Conservation (phyloP, 1,140 invertebrate genomes). For the Drosophila ohnishii region DNA sequence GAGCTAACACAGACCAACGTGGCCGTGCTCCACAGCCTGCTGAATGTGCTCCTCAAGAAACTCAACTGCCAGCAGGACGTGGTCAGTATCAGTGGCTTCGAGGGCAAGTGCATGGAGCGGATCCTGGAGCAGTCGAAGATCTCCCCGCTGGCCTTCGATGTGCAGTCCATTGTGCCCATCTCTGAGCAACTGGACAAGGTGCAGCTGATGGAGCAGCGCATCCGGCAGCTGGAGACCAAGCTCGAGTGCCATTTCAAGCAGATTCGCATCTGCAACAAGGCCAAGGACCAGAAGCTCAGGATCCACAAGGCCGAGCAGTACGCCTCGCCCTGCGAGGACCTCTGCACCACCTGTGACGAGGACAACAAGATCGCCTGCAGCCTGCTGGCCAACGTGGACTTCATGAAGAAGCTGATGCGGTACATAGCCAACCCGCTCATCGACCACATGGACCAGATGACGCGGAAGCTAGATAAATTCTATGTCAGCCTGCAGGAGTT, state of each 20-base stretch:
- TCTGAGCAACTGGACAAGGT: slow-evolving; percentile 59
- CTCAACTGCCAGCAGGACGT: slow-evolving; percentile 64
- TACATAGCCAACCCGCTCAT: slow-evolving; percentile 67
- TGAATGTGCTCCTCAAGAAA: slow-evolving; percentile 71
- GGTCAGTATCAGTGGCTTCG: slow-evolving; percentile 62
- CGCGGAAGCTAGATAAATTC: slow-evolving; percentile 43
- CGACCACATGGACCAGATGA: slow-evolving; percentile 45
- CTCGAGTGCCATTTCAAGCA: slow-evolving; percentile 69
- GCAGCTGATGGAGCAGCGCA: slow-evolving; percentile 49
- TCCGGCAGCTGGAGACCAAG: slow-evolving; percentile 55
- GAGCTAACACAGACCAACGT: slow-evolving; percentile 64
- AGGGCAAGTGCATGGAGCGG: slow-evolving; percentile 58
- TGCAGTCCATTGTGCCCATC: slow-evolving; percentile 56
- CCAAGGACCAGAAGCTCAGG: slow-evolving; percentile 49
- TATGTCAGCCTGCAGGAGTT: slow-evolving; percentile 50
- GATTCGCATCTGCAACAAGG: slow-evolving; percentile 60
- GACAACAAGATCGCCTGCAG: slow-evolving; percentile 73
- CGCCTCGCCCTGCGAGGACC: slow-evolving; percentile 64
- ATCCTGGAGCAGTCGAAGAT: slow-evolving; percentile 53
- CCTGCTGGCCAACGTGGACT: slow-evolving; percentile 63
- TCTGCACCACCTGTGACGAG: slow-evolving; percentile 72
- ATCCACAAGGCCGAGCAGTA: slow-evolving; percentile 48
- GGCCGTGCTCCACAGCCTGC: slow-evolving; percentile 65
- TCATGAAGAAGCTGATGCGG: slow-evolving; percentile 72
- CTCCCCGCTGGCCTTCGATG: slow-evolving; percentile 65